A percentile compares a stretch with the other conserved stretches of the same genome.
These are phyloP conservation scores for Pluvialis apricaria DNA, from an alignment of 2,113 vertebrate genomes.

Conservation along the genomic window DNA sequence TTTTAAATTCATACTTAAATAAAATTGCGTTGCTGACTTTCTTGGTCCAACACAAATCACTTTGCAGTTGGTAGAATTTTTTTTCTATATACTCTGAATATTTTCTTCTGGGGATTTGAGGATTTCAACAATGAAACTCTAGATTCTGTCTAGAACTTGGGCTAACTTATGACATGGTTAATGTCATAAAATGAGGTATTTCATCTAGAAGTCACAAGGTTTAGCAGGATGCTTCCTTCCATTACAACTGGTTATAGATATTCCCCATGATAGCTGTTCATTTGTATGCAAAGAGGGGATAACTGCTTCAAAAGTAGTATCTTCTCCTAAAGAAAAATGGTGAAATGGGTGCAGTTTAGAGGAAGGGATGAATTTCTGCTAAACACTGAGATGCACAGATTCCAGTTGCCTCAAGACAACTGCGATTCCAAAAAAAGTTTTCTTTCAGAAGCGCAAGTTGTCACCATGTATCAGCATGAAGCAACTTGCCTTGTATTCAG, in stretches of 20 bases:
- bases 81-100: neutral
- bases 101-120: neutral
- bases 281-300: neutral
- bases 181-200: neutral
- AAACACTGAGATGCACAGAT: neutral
- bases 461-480: neutral
- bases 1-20: neutral
- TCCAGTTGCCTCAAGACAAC: neutral
- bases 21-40: neutral
- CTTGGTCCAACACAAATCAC: neutral
- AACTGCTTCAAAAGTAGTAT: neutral
- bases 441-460: neutral
- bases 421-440: neutral
- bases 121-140: neutral
- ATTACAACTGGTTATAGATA: neutral
- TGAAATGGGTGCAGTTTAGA: neutral
- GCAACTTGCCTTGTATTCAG: neutral
- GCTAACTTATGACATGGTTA: neutral
- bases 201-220: neutral
- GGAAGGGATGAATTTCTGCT: neutral
- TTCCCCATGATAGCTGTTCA: neutral
- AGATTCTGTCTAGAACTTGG: neutral
- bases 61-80: neutral
- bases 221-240: neutral
- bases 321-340: neutral